Base-by-base conservation (phyloP, 1,140 invertebrate species). In the Leucophenga varia region DNA sequence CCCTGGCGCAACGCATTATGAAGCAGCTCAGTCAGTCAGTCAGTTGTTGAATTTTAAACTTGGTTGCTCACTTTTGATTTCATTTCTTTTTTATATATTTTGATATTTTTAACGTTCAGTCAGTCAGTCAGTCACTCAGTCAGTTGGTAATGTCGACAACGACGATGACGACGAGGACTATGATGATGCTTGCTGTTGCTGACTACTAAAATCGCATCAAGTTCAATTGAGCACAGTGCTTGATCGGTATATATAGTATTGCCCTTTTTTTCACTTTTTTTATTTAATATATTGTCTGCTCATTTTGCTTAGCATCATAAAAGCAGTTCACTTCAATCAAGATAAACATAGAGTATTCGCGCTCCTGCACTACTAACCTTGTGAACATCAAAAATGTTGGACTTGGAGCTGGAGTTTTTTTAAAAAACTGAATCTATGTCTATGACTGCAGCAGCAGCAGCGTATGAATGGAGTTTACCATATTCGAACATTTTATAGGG, bases 101-200 rank as follows among this genome's bases (percentile, higher is more conserved):
- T 25, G 5, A 6, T 25, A 6, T 25, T 25, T 10, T 25, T 25
- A 25, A 5, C 10, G 5, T 25, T 25, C 10, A 25, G 5, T 25
- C 22, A 17, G 32, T 67, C 52, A 65, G 63, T 65, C 59, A 67
- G 59, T 63, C 48, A 41, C 48, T 46, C 34, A 37, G 39, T 21
- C 47, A 40, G 18, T 35, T 20, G 22, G 22, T 25, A 10, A 25
- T 25, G 22, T 25, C 10, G 22, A 25, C 10, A 25, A 25, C 10
- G 22, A 25, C 10, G 22, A 25, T 25, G 22, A 10, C 10, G 22
- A 25, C 10, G 22, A 25, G 5, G 22, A 25, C 10, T 6, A 25
- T 25, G 22, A 25, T 25, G 22, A 25, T 25, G 5, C 22, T n/a
- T n/a, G 52, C 40, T 55, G 41, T 21, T 32, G 22, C 14, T 37